Conservation (phyloP, 2,113 vertebrate species). For the Pseudolaguvia tuberculata region DNA sequence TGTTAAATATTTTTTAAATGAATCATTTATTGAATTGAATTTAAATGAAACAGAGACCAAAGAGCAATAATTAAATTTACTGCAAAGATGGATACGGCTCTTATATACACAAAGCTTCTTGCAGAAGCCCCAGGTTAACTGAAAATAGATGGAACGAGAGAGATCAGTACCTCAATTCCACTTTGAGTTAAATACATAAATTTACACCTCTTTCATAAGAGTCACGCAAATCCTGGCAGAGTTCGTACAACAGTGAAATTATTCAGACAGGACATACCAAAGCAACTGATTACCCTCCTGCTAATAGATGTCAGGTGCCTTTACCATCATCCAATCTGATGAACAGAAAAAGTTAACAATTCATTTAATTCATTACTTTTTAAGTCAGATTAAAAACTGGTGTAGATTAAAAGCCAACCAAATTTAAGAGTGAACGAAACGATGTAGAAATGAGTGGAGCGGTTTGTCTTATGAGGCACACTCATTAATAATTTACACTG, state of each 20-base stretch:
- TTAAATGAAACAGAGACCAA: constrained; percentile 33
- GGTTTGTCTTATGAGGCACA: constrained; percentile 51
- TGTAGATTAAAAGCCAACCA: constrained; percentile 41
- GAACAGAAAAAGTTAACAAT: constrained; percentile 16
- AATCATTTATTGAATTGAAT: constrained; percentile 40
- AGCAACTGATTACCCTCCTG: constrained; percentile 18
- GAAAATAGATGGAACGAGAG: constrained; percentile 41
- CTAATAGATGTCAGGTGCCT: constrained; percentile 22
- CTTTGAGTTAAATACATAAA: constrained; percentile 32
- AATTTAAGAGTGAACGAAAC: constrained; percentile 47
- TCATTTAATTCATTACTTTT: constrained; percentile 34
- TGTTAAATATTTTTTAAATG: constrained; percentile 25
- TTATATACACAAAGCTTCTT: constrained; percentile 43
- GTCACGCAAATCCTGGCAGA: constrained; percentile 10
- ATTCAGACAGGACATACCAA: constrained; percentile 32
- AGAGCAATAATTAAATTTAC: constrained; percentile 40
- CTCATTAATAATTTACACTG: constrained; percentile 67
- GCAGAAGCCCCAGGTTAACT: constrained; percentile 32
- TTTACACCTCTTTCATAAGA: constrained; percentile 40
- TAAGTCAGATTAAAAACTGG: constrained; percentile 32
- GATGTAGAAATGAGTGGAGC: constrained; percentile 50
- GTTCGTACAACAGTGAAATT: constrained; percentile 21
- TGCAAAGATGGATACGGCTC: constrained; percentile 36
- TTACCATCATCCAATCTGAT: constrained; percentile 15
- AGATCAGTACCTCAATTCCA: constrained; percentile 39